Percentiles rank a stretch among this genome's conserved stretches.
phyloP scores from a whole-genome alignment of 92 coral and sea anemone genomes.

The Pocillopora grandis region DNA sequence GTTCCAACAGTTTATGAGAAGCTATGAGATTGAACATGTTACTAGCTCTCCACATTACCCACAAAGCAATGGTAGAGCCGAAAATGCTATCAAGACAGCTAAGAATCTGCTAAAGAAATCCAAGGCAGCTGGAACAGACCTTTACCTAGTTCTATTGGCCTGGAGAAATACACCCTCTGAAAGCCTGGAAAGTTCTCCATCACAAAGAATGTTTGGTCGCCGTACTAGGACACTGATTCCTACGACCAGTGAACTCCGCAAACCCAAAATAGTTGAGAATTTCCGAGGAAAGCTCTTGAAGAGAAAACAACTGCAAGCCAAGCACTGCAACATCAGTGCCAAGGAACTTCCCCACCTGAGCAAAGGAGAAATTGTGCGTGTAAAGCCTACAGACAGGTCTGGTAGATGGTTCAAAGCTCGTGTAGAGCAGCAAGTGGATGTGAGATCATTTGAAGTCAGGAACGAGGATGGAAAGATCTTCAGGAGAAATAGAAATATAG shows the following conservation, averaged over 20 bases:
- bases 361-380: constrained; percentile 35
- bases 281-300: constrained; percentile 16
- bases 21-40: constrained; percentile 23
- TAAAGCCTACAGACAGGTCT: constrained; percentile 33
- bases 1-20: constrained; percentile 11
- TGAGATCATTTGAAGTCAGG: constrained; percentile 50
- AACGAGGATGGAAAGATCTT: constrained; percentile 44
- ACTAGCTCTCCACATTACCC: constrained; percentile 16
- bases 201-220: constrained; percentile 19
- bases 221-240: constrained; percentile 35
- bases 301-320: constrained; percentile 38
- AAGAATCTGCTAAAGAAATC: constrained; percentile 21
- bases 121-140: constrained; percentile 22
- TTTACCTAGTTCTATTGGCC: constrained; percentile 24
- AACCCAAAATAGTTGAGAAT: constrained; percentile 37
- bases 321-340: constrained; percentile 38
- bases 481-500: constrained; percentile 4
- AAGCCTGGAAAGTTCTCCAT: constrained; percentile 24
- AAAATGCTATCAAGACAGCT: constrained; percentile 11
- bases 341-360: constrained; percentile 33
- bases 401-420: constrained; percentile 26
- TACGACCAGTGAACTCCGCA: constrained; percentile 28
- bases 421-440: constrained; percentile 46
- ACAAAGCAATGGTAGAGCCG: neutral
- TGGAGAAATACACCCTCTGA: constrained; percentile 34